Evolutionary conservation across 2,888 invertebrate species (phyloP), one percentile per base, ranked within the genome.

Genomic region (Nemotelus nigrinus): DNA sequence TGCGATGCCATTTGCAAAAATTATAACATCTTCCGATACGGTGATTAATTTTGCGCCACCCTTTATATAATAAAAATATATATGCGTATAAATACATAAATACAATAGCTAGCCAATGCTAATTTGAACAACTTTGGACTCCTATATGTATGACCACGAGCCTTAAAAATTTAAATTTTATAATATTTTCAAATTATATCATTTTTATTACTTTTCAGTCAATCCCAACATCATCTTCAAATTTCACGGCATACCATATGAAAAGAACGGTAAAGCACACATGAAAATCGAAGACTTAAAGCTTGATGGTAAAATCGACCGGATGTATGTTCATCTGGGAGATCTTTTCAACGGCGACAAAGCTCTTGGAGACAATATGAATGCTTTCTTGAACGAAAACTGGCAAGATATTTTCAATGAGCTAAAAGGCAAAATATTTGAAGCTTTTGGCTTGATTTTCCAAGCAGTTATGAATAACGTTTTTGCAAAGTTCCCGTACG

Each of bases 321-420:
- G 78, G 5, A 48, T 78, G 67, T 45, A 77, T 43, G 60, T 78
- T 8, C 41, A 77, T 10, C 92, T 92, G 83, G 88, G 90, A 10
- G 91, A 92, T 82, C 88, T 92, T 0, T 92, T 89, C 85, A 89
- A 90, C 75, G 90, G 90, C 0, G 89, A 91, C 83, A 87, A 88
- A 79, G 79, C 86, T 10, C 86, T 91, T 1, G 90, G 90, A 63
- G 88, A 89, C 39, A 89, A 89, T 81, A 89, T 91, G 89, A 90
- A 91, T 80, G 80, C 83, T 41, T 90, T 91, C 85, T 84, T 91
- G 39, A 91, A 91, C 82, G 88, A 89, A 75, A 90, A 91, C 82
- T 88, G 90, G 0, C 89, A 90, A 3, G 83, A 90, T 1, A 88
- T 91, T 1, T 91, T 91, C 86, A 89, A 88, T 79, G 91, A 91